Conservation (phyloP, 2,888 invertebrate species). For the Drosophila nigritarsus region DNA sequence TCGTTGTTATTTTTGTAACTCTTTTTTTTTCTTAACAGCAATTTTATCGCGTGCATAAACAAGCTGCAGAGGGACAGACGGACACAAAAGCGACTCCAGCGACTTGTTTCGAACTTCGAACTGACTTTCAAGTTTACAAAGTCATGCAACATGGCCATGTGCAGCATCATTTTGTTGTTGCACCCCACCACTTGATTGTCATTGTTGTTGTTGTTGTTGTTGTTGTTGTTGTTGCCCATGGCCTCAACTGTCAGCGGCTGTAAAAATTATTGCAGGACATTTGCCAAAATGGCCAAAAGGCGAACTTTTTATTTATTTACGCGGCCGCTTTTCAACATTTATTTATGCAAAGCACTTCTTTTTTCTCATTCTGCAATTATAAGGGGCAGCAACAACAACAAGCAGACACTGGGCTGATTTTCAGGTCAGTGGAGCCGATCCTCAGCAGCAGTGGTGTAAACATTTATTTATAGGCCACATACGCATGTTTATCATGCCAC, state of each 20-base stretch:
- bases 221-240: conserved; percentile 23
- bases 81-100: conserved; percentile 22
- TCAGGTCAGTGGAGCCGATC: conserved; percentile 41
- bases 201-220: conserved; percentile 24
- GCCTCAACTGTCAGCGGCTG: conserved; percentile 59
- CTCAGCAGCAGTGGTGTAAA: conserved; percentile 32
- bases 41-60: conserved; percentile 78
- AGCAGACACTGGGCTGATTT: conserved; percentile 28
- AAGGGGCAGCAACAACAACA: conserved; percentile 31
- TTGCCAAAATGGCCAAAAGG: conserved; percentile 67
- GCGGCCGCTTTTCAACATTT: conserved; percentile 44
- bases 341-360: conserved; percentile 55
- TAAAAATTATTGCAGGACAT: conserved; percentile 76
- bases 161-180: conserved; percentile 49
- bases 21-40: conserved; percentile 56
- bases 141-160: conserved; percentile 77
- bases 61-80: conserved; percentile 46
- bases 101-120: conserved; percentile 63
- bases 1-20: conserved; percentile 32
- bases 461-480: conserved; percentile 36
- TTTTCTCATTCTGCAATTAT: conserved; percentile 46
- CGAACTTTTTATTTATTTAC: conserved; percentile 55
- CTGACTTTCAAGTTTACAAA: conserved; percentile 74
- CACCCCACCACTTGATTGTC: not conserved
- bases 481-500: conserved; percentile 19